phyloP scores from a whole-genome alignment of 2,113 vertebrate genomes.

The Syngnathus typhle region DNA sequence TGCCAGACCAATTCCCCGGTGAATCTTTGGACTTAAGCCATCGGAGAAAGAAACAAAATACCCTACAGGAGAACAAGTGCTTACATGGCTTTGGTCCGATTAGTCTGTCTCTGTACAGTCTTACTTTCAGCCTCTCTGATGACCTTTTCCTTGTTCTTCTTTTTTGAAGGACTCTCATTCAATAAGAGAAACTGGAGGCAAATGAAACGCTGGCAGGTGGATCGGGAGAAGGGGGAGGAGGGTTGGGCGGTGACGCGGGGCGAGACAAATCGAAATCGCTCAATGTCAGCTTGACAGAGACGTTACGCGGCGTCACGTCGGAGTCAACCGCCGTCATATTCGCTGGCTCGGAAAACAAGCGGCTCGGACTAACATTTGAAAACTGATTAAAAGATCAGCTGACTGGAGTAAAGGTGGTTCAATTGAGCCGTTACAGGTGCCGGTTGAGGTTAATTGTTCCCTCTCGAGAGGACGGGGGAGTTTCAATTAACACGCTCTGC shows the following conservation, averaged over 20 bases:
- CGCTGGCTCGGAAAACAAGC: constrained; percentile 34
- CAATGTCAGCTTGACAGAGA: constrained; percentile 53
- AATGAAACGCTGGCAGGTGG: constrained; percentile 42
- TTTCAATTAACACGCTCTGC: constrained; percentile 54
- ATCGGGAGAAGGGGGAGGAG: neutral
- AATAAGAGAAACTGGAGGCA: constrained; percentile 49
- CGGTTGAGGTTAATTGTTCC: constrained; percentile 59
- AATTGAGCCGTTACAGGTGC: constrained; percentile 54
- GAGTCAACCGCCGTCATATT: constrained; percentile 35
- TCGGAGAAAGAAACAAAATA: neutral
- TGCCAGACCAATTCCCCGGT: constrained; percentile 22
- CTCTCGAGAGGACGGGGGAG: constrained; percentile 47
- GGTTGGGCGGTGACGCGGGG: constrained; percentile 2
- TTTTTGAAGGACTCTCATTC: constrained; percentile 58
- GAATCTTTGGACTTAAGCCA: neutral
- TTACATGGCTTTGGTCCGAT: constrained; percentile 1
- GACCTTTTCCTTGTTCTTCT: constrained; percentile 3
- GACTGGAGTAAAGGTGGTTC: constrained; percentile 14
- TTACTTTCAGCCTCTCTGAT: neutral
- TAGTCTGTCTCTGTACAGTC: constrained; percentile 5
- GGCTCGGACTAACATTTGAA: neutral
- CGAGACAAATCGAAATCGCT: constrained; percentile 56
- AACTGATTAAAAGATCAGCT: neutral
- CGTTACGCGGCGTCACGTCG: constrained; percentile 31
- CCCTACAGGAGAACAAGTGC: constrained; percentile 22